Evolutionary conservation across 2,113 vertebrate species (phyloP).

Genomic region (Alligator mississippiensis): DNA sequence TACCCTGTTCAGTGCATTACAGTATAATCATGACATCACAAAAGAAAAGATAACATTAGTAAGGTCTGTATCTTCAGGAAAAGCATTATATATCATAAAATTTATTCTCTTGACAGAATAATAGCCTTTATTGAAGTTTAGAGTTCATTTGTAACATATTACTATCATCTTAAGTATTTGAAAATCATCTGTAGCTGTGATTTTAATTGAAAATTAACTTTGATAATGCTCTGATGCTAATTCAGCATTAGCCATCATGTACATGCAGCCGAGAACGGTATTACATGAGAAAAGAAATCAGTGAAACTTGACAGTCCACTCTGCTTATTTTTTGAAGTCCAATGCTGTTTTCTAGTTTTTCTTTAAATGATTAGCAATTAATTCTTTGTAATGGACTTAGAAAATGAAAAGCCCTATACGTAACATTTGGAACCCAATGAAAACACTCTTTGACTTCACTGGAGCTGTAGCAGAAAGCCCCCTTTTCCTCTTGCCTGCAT

Average conservation of each 20-base stretch:
- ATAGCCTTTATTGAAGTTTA: background rate
- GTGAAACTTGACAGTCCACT: background rate
- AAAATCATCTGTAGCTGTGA: background rate
- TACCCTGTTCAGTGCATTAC: background rate
- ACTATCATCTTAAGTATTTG: background rate
- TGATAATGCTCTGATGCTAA: background rate
- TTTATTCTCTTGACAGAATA: background rate
- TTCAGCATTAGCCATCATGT: background rate
- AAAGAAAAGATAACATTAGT: background rate
- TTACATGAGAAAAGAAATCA: background rate
- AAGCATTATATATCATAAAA: background rate
- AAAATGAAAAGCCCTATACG: background rate
- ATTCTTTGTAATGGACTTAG: background rate
- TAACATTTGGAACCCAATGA: background rate
- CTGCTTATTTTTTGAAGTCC: background rate
- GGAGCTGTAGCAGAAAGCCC: too few relatives aligned
- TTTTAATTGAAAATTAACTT: background rate
- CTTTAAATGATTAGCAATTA: background rate
- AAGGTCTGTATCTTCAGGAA: background rate
- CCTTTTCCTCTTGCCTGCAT: too few relatives aligned
- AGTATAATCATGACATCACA: background rate
- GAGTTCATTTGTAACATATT: background rate
- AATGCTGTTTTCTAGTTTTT: background rate
- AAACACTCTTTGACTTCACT: background rate
- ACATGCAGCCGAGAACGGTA: background rate